Conservation (phyloP, 2,888 invertebrate genomes). For the Tromatobia lineatoria region DNA sequence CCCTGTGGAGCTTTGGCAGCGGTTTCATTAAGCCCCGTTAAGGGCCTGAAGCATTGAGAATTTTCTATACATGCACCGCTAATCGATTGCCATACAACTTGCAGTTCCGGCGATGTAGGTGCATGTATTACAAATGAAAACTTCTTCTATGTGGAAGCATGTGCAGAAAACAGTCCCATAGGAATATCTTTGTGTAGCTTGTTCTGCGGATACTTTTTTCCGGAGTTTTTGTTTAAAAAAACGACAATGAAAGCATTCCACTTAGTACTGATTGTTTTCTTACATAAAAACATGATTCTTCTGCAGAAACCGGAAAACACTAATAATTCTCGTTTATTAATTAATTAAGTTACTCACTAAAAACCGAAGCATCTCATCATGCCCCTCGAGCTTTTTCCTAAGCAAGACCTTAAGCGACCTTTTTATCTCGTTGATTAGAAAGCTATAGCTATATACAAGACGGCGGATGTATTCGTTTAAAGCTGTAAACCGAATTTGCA, state of each 20-base stretch:
- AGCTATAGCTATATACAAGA: not conserved
- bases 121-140: not conserved
- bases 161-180: not conserved
- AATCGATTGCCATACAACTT: slow-evolving; percentile 9
- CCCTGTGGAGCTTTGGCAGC: not conserved
- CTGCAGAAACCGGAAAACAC: not conserved
- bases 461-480: slow-evolving; percentile 11
- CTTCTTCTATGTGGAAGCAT: not conserved
- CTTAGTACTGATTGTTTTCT: not conserved
- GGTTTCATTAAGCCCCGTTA: slow-evolving; percentile 12
- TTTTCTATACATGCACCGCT: slow-evolving; percentile 12
- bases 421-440: slow-evolving; percentile 14
- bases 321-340: not conserved
- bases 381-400: not conserved
- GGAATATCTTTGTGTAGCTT: not conserved
- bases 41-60: slow-evolving; percentile 9
- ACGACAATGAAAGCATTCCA: not conserved
- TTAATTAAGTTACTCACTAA: not conserved
- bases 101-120: not conserved
- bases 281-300: not conserved
- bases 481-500: slow-evolving; percentile 22
- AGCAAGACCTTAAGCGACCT: not conserved
- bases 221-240: not conserved
- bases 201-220: not conserved
- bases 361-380: not conserved